Evolutionary conservation across 2,888 invertebrate species (phyloP), one percentile per base, ranked within the genome.

Genomic region (Biston betularia): DNA sequence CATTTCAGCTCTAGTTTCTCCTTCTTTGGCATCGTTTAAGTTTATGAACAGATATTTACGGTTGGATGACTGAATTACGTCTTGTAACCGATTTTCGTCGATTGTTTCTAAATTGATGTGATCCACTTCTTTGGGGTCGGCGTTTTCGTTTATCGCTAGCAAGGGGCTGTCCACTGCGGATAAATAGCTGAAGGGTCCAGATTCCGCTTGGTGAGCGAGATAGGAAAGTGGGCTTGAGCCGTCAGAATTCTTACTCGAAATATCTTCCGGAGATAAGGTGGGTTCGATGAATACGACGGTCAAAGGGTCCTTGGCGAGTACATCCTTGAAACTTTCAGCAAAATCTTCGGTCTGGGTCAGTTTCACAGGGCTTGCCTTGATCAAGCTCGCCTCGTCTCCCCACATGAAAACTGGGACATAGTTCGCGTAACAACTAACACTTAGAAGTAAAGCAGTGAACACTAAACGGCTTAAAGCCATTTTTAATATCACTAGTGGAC

Each of bases 161-260:
- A 95, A 68, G 0, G 97, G 94, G 67, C 94, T 92, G 52, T 95
- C 92, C 0, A 97, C 97, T 24, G 94, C 93, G 9, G 96, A 94
- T 59, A 96, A 86, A 80, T 96, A 97, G 0, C 94, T 86, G 33
- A 93, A 79, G 0, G 85, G 75, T 0, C 74, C 75, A 12, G 79
- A 38, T 90, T 81, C 0, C 82, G 72, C 9, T 86, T 85, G 42
- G 10, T 54, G 7, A 8, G 42, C 54, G 8, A 54, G 42, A 10
- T 42, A 54, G 4, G 54, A 11, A 6, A 54, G n/a, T 12, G 42
- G 12, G 42, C 42, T 54, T 0, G 3, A 2, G 42, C 54, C 92
- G 11, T 91, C 88, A 52, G 79, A 79, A 71, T 89, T 91, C 80
- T 93, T 93, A 64, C 85, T 83, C 6, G 94, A 94, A 61, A 95